These are phyloP conservation scores for Apodemus sylvaticus DNA, from an alignment of 2,113 vertebrate species.

Conservation along the genomic window DNA sequence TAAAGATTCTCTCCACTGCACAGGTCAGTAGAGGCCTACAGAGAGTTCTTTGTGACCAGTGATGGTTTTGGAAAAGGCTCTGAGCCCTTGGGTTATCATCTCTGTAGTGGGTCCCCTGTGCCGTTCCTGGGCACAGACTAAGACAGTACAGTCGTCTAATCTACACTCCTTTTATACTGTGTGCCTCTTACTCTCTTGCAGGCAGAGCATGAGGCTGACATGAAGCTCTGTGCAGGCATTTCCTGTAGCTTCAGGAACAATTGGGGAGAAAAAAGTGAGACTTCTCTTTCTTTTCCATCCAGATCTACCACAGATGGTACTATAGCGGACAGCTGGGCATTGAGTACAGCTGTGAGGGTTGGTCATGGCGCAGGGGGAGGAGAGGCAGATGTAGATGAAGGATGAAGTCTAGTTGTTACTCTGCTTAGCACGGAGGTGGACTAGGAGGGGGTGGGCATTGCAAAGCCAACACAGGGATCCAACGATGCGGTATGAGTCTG, in stretches of 20 bases:
- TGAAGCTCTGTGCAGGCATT: not conserved
- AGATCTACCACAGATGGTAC: not conserved
- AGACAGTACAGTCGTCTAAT: not conserved
- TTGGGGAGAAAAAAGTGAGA: not conserved
- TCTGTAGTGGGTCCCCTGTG: not conserved
- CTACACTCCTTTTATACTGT: not conserved
- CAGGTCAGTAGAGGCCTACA: not conserved
- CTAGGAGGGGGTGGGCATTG: not conserved
- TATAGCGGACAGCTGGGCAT: not conserved
- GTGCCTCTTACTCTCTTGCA: not conserved
- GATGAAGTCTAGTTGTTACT: not conserved
- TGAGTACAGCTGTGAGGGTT: not conserved
- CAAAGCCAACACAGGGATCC: not conserved
- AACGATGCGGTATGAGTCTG: not conserved
- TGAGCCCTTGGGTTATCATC: not conserved
- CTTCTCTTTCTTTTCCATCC: not conserved
- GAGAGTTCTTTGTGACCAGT: not conserved
- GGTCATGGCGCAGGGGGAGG: not conserved
- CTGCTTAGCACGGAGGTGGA: not conserved
- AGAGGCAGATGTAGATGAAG: not conserved
- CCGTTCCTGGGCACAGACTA: not conserved
- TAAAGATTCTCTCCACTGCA: not conserved
- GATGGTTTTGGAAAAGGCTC: not conserved
- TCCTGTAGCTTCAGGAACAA: not conserved
- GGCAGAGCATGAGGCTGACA: not conserved